Base-by-base conservation (phyloP, 1,140 invertebrate genomes). In the Leptoteleia sp. region DNA sequence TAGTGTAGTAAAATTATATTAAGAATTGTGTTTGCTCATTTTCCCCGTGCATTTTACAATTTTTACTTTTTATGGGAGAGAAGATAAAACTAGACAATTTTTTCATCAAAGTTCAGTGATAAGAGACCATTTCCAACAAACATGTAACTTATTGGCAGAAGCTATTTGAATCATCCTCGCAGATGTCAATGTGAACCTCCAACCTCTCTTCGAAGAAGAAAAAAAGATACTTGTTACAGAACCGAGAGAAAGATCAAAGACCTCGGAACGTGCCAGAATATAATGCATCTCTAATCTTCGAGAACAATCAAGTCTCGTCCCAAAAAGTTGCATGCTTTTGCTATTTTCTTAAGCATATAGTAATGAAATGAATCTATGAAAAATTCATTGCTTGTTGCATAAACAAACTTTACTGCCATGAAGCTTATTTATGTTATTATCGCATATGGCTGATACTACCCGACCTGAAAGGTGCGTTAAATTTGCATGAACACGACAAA, bases 101-200 rank as follows among this genome's bases (percentile, higher is more conserved):
- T 55, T 42, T 55, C 12, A 13, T 17, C 50, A 38, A 38, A 22
- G 50, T 57, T 68, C 22, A 68, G 11, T 48, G 52, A 68, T 68
- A 68, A 68, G 42, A 25, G 1, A 16, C 1, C 15, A 15, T 13
- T 8, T 38, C 12, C 22, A 40, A 45, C 13, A 42, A 57, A 50
- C 35, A 35, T 35, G 15, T 35, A 9, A 38, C 33, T 4, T 4
- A 12, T 27, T 33, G 33, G 29, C 38, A 45, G n/a, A n/a, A n/a
- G n/a, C n/a, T n/a, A 45, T 29, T 37, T 59, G 55, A 45, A 16
- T 29, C 40, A 43, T 45, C 15, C 35, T 59, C 45, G 22, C 38
- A 57, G 4, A 57, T 57, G 38, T 47, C 43, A 47, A 47, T 47
- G 43, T 22, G 11, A 45, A 12, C 27, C 38, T 1, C 11, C 29